Evolutionary conservation across 2,888 invertebrate species (phyloP).

Genomic region (Microctonus aethiopoides): DNA sequence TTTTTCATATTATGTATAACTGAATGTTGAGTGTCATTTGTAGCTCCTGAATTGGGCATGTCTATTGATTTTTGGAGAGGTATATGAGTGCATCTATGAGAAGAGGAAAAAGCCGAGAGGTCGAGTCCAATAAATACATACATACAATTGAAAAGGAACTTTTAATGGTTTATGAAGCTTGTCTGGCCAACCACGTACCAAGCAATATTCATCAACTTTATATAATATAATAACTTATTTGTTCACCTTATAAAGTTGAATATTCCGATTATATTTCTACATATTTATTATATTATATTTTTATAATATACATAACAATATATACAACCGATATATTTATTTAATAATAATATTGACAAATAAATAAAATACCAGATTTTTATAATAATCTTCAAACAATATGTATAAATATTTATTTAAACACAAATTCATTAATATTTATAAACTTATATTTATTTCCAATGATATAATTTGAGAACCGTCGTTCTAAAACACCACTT

Average conservation of each 20-base stretch:
- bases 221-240: not conserved
- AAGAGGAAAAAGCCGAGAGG: slow-evolving; percentile 37
- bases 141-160: slow-evolving; percentile 16
- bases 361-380: no score
- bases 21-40: not conserved
- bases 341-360: no score
- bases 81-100: slow-evolving; percentile 48
- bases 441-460: slow-evolving; percentile 12
- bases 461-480: slow-evolving; percentile 57
- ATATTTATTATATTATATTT: no score
- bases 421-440: not conserved
- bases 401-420: not conserved
- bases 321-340: no score
- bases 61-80: slow-evolving; percentile 60
- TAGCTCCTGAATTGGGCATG: slow-evolving; percentile 51
- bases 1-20: not conserved
- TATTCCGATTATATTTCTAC: no score
- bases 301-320: no score
- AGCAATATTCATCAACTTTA: slow-evolving; percentile 29
- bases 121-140: not conserved
- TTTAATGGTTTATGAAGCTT: slow-evolving; percentile 20
- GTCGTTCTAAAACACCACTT: slow-evolving; percentile 62
- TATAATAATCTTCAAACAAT: no score
- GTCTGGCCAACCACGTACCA: slow-evolving; percentile 25
- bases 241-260: not conserved